phyloP scores from a whole-genome alignment of 2,113 vertebrate genomes.

The Brachirus orientalis region DNA sequence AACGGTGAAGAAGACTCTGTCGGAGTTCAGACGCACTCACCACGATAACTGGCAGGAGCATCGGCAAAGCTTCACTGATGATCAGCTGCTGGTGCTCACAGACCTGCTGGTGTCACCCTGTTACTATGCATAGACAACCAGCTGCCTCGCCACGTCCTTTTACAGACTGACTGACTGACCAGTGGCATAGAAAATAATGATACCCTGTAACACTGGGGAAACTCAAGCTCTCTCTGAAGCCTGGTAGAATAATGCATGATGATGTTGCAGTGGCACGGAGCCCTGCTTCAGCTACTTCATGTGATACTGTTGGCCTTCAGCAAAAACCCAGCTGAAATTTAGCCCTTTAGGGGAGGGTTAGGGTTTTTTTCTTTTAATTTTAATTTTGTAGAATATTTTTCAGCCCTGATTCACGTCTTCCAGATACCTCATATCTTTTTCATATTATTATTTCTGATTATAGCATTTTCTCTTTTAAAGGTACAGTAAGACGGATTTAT shows the following conservation, averaged over 20 bases:
- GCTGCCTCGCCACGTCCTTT: conserved; percentile 25
- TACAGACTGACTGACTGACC: conserved; percentile 3
- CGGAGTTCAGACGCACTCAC: conserved; percentile 97
- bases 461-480: too few relatives aligned
- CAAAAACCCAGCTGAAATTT: conserved; percentile 12
- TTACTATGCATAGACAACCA: conserved; percentile 88
- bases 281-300: conserved; percentile 30
- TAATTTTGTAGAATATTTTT: too few relatives aligned
- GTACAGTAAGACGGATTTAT: too few relatives aligned
- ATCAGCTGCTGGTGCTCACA: conserved; percentile 96
- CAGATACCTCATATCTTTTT: too few relatives aligned
- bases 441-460: too few relatives aligned
- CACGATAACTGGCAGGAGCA: conserved; percentile 99
- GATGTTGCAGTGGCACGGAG: conserved; percentile 8
- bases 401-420: too few relatives aligned
- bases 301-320: conserved; percentile 44
- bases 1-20: conserved; percentile 98
- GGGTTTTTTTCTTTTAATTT: too few relatives aligned
- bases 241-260: conserved; percentile 19
- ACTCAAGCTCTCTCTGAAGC: conserved; percentile 9
- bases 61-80: conserved; percentile 96
- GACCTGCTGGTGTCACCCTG: conserved; percentile 96
- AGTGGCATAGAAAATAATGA: conserved; percentile 2
- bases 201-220: conserved; percentile 5
- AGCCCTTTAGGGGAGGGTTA: too few relatives aligned